phyloP scores from a whole-genome alignment of 2,797 vertebrate genomes.

The Premnoplex brunnescens region DNA sequence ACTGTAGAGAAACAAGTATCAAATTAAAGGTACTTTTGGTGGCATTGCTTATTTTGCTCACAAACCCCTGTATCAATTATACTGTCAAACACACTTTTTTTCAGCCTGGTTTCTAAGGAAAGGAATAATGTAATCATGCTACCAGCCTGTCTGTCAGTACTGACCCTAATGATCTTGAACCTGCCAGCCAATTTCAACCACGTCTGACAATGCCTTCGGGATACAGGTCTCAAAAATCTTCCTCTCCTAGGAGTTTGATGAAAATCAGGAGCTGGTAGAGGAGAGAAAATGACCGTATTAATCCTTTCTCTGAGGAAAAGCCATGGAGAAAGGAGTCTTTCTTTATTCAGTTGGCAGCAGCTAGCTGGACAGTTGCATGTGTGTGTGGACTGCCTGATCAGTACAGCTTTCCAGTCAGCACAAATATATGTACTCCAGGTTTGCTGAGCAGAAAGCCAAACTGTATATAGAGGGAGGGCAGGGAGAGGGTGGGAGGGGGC shows the following conservation, averaged over 20 bases:
- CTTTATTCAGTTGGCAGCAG: background rate
- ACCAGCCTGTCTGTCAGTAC: constrained; percentile 22
- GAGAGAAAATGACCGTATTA: background rate
- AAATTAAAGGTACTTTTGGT: background rate
- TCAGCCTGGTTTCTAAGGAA: background rate
- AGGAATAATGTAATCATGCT: background rate
- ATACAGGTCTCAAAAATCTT: constrained; percentile 30
- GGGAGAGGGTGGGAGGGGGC: background rate
- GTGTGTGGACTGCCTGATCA: background rate
- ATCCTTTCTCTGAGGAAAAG: constrained; percentile 20
- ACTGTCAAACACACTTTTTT: background rate
- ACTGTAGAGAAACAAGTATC: background rate
- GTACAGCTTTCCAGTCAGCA: background rate
- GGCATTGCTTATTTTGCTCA: background rate
- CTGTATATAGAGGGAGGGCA: background rate
- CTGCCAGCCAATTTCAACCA: constrained; percentile 8
- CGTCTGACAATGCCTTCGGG: constrained; percentile 32
- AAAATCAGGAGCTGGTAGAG: background rate
- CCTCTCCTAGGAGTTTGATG: constrained; percentile 13
- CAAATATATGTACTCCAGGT: accelerated
- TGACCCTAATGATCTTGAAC: constrained; percentile 41
- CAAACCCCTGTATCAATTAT: background rate
- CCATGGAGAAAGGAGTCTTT: background rate
- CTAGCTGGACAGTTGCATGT: background rate
- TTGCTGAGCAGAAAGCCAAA: background rate